Percentiles rank a stretch among this genome's conserved stretches.
Conservation (phyloP, 2,888 invertebrate species). For the Parasteatoda lunata region DNA sequence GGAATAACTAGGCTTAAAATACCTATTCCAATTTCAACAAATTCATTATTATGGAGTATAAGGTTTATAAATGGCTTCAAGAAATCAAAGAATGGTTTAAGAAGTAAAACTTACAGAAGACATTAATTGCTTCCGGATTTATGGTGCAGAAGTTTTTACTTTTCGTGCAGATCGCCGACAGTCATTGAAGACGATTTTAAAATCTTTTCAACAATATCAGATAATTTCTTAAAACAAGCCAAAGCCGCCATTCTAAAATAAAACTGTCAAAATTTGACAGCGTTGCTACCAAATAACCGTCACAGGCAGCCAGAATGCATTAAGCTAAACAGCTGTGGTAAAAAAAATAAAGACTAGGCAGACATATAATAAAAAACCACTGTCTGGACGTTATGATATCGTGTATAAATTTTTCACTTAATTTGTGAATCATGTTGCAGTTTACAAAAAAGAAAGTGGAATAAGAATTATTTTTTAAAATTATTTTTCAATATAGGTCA, state of each 20-base stretch:
- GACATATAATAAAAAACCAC: constrained; percentile 68
- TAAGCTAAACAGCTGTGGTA: constrained; percentile 67
- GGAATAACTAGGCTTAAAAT: not conserved
- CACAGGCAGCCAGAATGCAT: constrained; percentile 65
- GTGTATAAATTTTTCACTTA: constrained; percentile 48
- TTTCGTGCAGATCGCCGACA: not conserved
- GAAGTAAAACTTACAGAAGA: not conserved
- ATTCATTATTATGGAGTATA: not conserved
- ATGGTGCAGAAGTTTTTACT: not conserved
- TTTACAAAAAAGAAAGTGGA: constrained; percentile 29
- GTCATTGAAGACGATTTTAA: constrained; percentile 39
- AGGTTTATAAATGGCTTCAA: not conserved
- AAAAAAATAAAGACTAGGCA: constrained; percentile 64
- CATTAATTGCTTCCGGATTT: not conserved
- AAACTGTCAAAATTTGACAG: constrained; percentile 68
- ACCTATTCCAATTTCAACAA: not conserved
- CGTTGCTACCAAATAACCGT: constrained; percentile 66
- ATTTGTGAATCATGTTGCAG: constrained; percentile 25
- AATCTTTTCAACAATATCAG: constrained; percentile 40
- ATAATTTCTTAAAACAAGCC: constrained; percentile 64
- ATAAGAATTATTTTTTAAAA: constrained; percentile 7
- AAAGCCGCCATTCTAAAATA: constrained; percentile 68
- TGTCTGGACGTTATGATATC: constrained; percentile 62
- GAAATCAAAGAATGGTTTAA: not conserved
- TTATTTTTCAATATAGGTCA: constrained; percentile 18